phyloP scores from a whole-genome alignment of 2,888 invertebrate species.

The Synergus umbraculus region DNA sequence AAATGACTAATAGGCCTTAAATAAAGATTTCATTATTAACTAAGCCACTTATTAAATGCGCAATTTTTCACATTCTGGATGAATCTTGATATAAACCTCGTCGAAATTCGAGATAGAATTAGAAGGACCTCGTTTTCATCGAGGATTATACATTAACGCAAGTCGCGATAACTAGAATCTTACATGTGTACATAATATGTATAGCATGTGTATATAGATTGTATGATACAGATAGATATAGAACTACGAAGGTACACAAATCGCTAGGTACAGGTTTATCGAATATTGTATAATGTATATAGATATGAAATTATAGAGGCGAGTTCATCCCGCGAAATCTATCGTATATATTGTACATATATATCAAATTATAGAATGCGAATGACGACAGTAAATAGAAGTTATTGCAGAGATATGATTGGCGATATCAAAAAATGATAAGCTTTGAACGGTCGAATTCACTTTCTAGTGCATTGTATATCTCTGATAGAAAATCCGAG shows the following conservation, averaged over 20 bases:
- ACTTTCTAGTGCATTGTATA: constrained; percentile 32
- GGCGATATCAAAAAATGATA: constrained; percentile 24
- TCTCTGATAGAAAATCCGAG: neutral
- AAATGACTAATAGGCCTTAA: neutral
- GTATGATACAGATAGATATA: constrained; percentile 69
- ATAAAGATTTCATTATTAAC: neutral
- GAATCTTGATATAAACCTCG: constrained; percentile 30
- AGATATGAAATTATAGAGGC: constrained; percentile 24
- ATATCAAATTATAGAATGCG: constrained; percentile 12
- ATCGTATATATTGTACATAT: constrained; percentile 8
- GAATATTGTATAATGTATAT: constrained; percentile 53
- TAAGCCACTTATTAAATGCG: neutral
- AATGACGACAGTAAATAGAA: constrained; percentile 51
- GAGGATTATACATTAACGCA: constrained; percentile 29
- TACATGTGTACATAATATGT: constrained; percentile 40
- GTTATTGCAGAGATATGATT: constrained; percentile 53
- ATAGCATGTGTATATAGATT: constrained; percentile 53
- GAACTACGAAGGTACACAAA: constrained; percentile 70
- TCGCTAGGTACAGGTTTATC: constrained; percentile 59
- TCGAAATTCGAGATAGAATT: constrained; percentile 37
- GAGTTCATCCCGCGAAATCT: constrained; percentile 5
- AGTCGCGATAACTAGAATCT: constrained; percentile 29
- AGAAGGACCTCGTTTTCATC: constrained; percentile 28
- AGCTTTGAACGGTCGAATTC: constrained; percentile 3
- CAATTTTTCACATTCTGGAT: neutral